A percentile compares a stretch with the other conserved stretches of the same genome.
These are phyloP conservation scores for Anthoptus insignis DNA, from an alignment of 2,888 invertebrate species.

Conservation along the genomic window DNA sequence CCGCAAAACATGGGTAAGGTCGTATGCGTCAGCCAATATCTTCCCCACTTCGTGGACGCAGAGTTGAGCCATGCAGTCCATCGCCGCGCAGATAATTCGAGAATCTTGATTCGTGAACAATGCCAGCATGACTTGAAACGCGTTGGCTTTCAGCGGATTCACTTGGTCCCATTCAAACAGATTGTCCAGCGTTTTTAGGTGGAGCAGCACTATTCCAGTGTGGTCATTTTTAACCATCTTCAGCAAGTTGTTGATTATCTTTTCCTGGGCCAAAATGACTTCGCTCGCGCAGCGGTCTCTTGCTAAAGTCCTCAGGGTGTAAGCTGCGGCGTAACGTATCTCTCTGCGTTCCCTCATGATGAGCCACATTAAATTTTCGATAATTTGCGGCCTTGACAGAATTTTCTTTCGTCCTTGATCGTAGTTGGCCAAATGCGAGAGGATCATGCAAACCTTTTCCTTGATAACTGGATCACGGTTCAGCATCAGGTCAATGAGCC, in stretches of 20 bases:
- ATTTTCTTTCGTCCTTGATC: conserved; percentile 69
- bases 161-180: conserved; percentile 71
- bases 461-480: conserved; percentile 66
- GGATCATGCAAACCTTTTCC: conserved; percentile 72
- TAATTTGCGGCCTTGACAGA: conserved; percentile 59
- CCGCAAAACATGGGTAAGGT: conserved; percentile 61
- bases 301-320: conserved; percentile 64
- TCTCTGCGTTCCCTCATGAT: conserved; percentile 71
- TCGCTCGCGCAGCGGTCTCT: conserved; percentile 66
- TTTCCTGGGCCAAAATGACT: conserved; percentile 58
- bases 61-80: conserved; percentile 74
- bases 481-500: conserved; percentile 70
- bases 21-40: conserved; percentile 68
- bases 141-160: conserved; percentile 67
- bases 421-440: conserved; percentile 64
- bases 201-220: conserved; percentile 66
- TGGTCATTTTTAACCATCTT: conserved; percentile 75
- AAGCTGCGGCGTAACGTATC: conserved; percentile 73
- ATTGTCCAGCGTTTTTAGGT: conserved; percentile 67
- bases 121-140: conserved; percentile 68
- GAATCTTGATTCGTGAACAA: conserved; percentile 62
- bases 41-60: conserved; percentile 74
- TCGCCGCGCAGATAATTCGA: conserved; percentile 63
- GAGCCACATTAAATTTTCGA: conserved; percentile 67
- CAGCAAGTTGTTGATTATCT: conserved; percentile 67